These are phyloP conservation scores for Neodiprion pinetum DNA, from an alignment of 1,140 invertebrate species.

Conservation along the genomic window DNA sequence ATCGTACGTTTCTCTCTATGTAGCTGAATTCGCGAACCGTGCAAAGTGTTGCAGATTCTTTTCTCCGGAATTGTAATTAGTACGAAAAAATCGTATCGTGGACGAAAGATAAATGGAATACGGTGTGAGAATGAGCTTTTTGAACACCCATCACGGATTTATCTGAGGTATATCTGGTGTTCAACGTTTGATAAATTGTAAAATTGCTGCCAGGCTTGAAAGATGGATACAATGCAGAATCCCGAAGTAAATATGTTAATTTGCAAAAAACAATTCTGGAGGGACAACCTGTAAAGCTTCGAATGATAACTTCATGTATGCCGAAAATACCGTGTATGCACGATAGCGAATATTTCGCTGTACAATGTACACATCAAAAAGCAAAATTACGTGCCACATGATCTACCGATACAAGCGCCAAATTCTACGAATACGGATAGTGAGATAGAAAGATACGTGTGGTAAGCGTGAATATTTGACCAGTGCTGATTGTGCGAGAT, in stretches of 20 bases:
- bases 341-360: background rate
- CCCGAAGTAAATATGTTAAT: background rate
- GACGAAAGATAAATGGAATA: too few relatives aligned
- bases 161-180: too few relatives aligned
- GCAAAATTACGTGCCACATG: background rate
- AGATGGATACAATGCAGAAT: too few relatives aligned
- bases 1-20: background rate
- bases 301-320: background rate
- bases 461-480: background rate
- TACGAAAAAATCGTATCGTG: too few relatives aligned
- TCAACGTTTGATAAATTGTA: too few relatives aligned
- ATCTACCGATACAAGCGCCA: conserved; percentile 4
- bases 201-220: too few relatives aligned
- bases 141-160: too few relatives aligned
- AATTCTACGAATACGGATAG: background rate
- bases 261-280: background rate
- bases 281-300: background rate
- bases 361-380: conserved; percentile 3
- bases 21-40: background rate
- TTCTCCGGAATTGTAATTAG: background rate
- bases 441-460: background rate
- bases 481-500: background rate
- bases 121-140: too few relatives aligned
- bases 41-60: background rate
- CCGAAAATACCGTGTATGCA: background rate